Conservation (phyloP, 1,140 invertebrate genomes). For the Macrocentrus cingulum region DNA sequence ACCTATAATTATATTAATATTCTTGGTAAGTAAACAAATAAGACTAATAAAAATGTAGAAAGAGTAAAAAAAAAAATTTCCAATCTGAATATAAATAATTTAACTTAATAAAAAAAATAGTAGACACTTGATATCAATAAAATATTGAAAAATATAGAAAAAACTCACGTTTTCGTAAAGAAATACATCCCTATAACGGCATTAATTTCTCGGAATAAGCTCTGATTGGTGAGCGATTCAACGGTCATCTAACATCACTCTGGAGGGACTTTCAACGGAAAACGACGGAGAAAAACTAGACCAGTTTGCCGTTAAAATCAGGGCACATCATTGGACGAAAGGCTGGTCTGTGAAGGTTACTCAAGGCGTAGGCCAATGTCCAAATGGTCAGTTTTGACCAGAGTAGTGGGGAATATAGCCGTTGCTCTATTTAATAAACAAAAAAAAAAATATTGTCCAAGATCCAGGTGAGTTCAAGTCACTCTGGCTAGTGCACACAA, state of each 20-base stretch:
- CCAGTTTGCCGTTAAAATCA: conserved; percentile 6
- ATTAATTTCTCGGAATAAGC: no score
- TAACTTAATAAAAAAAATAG: no score
- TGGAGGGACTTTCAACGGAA: conserved; percentile 1
- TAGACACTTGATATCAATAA: no score
- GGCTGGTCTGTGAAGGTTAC: not conserved
- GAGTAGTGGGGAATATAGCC: conserved; percentile 13
- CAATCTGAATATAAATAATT: no score
- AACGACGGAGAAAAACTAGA: conserved; percentile 13
- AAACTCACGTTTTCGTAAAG: no score
- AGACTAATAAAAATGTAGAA: no score
- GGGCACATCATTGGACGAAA: conserved; percentile 3
- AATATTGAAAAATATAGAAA: no score
- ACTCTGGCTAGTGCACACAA: not conserved
- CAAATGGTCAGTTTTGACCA: conserved; percentile 6
- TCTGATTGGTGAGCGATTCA: no score
- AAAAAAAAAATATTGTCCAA: not conserved
- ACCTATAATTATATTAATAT: no score
- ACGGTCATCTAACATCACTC: not conserved
- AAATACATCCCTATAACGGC: no score
- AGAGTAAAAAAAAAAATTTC: no score
- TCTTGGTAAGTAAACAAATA: no score
- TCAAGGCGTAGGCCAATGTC: not conserved
- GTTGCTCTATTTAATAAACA: conserved; percentile 24
- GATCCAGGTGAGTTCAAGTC: not conserved